Percentiles rank a stretch among this genome's conserved stretches.
Conservation (phyloP, 2,888 invertebrate genomes). For the Lamellibrachia satsuma region DNA sequence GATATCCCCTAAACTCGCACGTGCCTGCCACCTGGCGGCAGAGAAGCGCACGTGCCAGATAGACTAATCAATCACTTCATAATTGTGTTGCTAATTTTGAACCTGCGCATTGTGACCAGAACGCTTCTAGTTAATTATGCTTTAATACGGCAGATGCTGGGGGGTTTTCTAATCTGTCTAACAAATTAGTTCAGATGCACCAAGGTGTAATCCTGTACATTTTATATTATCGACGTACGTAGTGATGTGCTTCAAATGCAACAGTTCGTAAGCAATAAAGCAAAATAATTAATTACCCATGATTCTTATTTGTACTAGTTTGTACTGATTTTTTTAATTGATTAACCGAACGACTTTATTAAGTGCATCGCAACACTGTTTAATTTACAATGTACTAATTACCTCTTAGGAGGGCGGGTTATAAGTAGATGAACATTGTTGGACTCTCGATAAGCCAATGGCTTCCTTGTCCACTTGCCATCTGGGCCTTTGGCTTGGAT, state of each 20-base stretch:
- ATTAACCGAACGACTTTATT: no score
- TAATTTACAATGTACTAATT: no score
- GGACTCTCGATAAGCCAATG: no score
- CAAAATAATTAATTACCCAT: no score
- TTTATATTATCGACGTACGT: neutral
- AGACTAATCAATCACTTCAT: neutral
- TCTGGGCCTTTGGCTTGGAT: no score
- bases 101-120: neutral
- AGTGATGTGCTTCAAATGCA: neutral
- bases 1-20: neutral
- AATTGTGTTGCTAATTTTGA: neutral
- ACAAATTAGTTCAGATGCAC: neutral
- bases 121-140: neutral
- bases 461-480: no score
- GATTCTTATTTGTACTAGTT: no score
- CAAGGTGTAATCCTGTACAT: neutral
- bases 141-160: neutral
- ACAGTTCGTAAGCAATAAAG: no score
- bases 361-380: no score
- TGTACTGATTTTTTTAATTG: no score
- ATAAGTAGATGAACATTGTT: no score
- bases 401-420: no score
- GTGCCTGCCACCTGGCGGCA: slow-evolving; percentile 6
- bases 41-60: neutral
- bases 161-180: neutral